A percentile compares a stretch with the other conserved stretches of the same genome.
Conservation (phyloP, 2,888 invertebrate genomes). For the Diarsia brunnea region DNA sequence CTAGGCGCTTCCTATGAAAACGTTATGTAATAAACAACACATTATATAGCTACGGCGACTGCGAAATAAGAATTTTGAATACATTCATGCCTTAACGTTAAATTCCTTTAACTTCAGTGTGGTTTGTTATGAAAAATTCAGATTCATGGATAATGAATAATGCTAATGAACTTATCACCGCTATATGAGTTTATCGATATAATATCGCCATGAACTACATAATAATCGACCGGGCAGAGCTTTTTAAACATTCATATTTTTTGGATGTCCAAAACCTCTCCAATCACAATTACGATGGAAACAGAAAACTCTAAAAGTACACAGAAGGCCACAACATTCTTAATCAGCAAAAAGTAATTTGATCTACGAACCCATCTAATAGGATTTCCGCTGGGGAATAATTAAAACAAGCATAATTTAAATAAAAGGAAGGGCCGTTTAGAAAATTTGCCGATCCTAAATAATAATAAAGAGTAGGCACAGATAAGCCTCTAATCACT, state of each 20-base stretch:
- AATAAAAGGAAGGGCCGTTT: conserved; percentile 41
- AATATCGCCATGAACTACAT: not conserved
- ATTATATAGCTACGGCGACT: conserved; percentile 31
- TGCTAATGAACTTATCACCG: not conserved
- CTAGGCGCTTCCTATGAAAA: conserved; percentile 80
- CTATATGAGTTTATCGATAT: not conserved
- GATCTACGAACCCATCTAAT: conserved; percentile 40
- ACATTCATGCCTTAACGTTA: conserved; percentile 58
- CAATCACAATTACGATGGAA: conserved; percentile 12
- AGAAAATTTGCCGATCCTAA: conserved; percentile 50
- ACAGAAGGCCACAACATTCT: conserved; percentile 33
- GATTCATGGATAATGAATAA: not conserved
- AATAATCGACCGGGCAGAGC: not conserved
- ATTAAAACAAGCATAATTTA: conserved; percentile 53
- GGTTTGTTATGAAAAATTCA: not conserved
- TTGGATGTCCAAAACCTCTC: not conserved
- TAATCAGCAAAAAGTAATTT: conserved; percentile 61
- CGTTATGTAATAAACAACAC: conserved; percentile 61
- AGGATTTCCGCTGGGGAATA: conserved; percentile 31
- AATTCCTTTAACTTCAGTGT: conserved; percentile 50
- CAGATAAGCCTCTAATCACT: conserved; percentile 71
- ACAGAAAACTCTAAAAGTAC: conserved; percentile 30
- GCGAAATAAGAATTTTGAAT: conserved; percentile 61
- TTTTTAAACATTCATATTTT: not conserved
- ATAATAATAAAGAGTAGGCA: conserved; percentile 70